phyloP scores from a whole-genome alignment of 2,113 vertebrate species.

The Hippoglossus stenolepis region DNA sequence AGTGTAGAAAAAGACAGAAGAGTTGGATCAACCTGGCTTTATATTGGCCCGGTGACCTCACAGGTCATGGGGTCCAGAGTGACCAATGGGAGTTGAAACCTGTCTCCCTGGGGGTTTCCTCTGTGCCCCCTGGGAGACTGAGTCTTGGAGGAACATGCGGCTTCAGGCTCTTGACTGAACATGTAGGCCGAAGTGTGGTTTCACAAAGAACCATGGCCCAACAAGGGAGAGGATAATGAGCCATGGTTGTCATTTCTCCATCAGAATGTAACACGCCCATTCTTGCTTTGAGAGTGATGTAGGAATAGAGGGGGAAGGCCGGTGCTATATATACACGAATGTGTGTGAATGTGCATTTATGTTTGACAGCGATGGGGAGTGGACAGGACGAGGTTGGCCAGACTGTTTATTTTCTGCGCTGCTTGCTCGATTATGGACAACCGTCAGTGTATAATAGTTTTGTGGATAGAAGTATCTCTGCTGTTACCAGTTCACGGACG shows the following conservation, averaged over 20 bases:
- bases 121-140: too few species aligned
- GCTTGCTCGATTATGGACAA: conserved; percentile 48
- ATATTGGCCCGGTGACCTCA: too few species aligned
- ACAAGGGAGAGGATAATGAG: conserved; percentile 82
- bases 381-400: conserved; percentile 14
- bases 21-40: too few species aligned
- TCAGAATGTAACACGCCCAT: conserved; percentile 72
- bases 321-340: too few species aligned
- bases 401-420: conserved; percentile 52
- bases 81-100: too few species aligned
- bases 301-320: background rate
- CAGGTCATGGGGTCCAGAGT: too few species aligned
- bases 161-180: too few species aligned
- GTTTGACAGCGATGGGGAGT: conserved; percentile 17
- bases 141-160: too few species aligned
- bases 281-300: conserved; percentile 16
- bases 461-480: conserved; percentile 48
- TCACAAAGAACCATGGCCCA: too few species aligned
- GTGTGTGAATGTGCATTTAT: conserved; percentile 64
- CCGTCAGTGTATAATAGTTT: conserved; percentile 42
- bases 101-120: too few species aligned
- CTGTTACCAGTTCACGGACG: conserved; percentile 16
- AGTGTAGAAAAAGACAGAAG: too few species aligned
- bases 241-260: conserved; percentile 77
- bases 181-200: too few species aligned